phyloP scores from a whole-genome alignment of 1,140 invertebrate genomes.

The Notospermus geniculatus region DNA sequence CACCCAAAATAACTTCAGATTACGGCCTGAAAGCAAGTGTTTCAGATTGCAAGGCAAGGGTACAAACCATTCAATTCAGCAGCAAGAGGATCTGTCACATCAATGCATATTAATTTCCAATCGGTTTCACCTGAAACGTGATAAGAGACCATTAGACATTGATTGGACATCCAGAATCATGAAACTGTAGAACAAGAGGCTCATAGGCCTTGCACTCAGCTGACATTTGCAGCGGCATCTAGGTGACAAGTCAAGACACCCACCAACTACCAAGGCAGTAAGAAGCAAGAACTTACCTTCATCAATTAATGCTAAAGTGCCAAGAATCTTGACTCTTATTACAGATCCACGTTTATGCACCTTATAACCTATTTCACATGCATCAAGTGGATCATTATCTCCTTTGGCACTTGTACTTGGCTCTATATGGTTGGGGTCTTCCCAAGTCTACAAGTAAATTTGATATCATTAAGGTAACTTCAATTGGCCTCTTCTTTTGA shows the following conservation, averaged over 20 bases:
- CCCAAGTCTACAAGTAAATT: constrained; percentile 75
- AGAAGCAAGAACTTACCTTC: constrained; percentile 60
- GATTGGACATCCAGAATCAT: no score
- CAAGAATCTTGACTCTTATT: constrained; percentile 87
- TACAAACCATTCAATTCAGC: constrained; percentile 74
- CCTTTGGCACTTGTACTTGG: constrained; percentile 88
- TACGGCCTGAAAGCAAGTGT: no score
- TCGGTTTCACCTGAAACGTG: constrained; percentile 84
- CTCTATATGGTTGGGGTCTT: constrained; percentile 90
- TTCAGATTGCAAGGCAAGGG: no score
- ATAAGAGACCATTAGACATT: constrained; percentile 3
- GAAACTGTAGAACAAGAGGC: no score
- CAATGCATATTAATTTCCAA: constrained; percentile 95
- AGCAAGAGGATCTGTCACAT: constrained; percentile 87
- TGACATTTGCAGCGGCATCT: no score
- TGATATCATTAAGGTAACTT: background rate
- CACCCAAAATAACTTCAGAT: no score
- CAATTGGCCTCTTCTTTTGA: no score
- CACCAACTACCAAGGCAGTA: no score
- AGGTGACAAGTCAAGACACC: no score
- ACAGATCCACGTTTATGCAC: constrained; percentile 79
- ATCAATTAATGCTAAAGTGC: constrained; percentile 87
- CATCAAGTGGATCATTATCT: constrained; percentile 98
- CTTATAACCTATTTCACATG: constrained; percentile 87
- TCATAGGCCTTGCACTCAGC: no score